These are phyloP conservation scores for Kryphioiulus occultus DNA, from an alignment of 2,888 invertebrate species.

Conservation along the genomic window DNA sequence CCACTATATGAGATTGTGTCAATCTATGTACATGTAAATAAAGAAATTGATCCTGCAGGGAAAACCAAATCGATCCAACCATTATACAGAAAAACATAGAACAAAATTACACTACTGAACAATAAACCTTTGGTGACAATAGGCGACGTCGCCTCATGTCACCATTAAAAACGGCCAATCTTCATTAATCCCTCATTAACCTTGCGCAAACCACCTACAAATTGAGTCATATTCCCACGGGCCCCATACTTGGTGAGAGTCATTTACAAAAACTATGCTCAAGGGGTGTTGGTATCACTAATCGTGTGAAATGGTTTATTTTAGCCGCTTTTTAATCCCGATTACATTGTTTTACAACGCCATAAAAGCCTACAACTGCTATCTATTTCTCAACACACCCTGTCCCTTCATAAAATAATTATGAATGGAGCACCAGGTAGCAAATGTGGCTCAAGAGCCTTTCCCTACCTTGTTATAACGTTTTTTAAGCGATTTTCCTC, in stretches of 20 bases:
- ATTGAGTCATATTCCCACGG: slow-evolving; percentile 7
- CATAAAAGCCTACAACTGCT: not conserved
- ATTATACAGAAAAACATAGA: not conserved
- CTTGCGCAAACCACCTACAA: not conserved
- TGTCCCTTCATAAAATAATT: not conserved
- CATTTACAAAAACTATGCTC: not conserved
- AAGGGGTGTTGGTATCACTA: not conserved
- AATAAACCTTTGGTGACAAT: not conserved
- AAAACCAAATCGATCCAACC: too few species aligned
- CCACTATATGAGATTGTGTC: too few species aligned
- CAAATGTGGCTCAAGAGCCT: not conserved
- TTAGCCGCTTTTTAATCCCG: not conserved
- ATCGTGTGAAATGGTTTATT: not conserved
- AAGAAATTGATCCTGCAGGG: too few species aligned
- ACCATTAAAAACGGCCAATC: not conserved
- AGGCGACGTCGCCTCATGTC: not conserved
- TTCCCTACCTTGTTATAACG: not conserved
- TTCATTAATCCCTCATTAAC: not conserved
- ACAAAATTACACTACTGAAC: not conserved
- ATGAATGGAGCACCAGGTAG: slow-evolving; percentile 28
- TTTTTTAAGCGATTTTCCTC: not conserved
- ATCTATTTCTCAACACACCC: slow-evolving; percentile 7
- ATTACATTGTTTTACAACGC: slow-evolving; percentile 8
- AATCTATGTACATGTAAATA: too few species aligned
- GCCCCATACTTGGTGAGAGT: not conserved